Evolutionary conservation across 2,888 invertebrate species (phyloP).

Genomic region (Physocephala rufipes): DNA sequence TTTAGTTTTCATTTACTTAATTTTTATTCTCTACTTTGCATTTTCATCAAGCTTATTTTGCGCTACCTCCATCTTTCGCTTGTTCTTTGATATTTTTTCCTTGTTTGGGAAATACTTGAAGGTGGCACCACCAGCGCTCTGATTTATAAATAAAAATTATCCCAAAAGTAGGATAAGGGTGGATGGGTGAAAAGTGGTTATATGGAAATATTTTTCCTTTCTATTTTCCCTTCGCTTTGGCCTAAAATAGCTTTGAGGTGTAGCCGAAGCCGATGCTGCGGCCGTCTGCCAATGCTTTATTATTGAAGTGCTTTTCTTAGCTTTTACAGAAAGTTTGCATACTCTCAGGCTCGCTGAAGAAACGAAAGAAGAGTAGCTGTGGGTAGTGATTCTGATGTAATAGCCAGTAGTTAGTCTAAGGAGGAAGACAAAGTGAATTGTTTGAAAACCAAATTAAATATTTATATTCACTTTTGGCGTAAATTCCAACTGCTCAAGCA

Average conservation of each 20-base stretch:
- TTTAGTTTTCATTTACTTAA: background rate
- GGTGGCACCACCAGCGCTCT: too few relatives aligned
- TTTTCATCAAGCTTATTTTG: background rate
- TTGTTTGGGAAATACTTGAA: conserved; percentile 16
- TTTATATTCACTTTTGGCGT: conserved; percentile 46
- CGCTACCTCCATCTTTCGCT: background rate
- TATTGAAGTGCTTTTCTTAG: conserved; percentile 14
- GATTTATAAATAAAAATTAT: too few relatives aligned
- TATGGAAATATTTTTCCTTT: conserved; percentile 8
- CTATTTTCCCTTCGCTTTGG: background rate
- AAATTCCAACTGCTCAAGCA: conserved; percentile 29
- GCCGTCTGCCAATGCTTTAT: conserved; percentile 9
- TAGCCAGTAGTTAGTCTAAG: background rate
- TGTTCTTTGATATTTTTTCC: background rate
- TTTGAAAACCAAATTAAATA: conserved; percentile 57
- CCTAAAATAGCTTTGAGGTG: background rate
- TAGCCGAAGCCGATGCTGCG: background rate
- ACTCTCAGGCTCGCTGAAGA: conserved; percentile 3
- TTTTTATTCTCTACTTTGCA: background rate
- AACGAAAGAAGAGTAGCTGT: background rate
- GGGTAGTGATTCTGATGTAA: background rate
- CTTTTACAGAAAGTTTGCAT: conserved; percentile 4
- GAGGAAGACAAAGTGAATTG: background rate
- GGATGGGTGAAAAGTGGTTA: background rate
- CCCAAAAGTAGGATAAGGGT: too few relatives aligned